Conservation (phyloP, 2,797 vertebrate species). For the Argentina silus region DNA sequence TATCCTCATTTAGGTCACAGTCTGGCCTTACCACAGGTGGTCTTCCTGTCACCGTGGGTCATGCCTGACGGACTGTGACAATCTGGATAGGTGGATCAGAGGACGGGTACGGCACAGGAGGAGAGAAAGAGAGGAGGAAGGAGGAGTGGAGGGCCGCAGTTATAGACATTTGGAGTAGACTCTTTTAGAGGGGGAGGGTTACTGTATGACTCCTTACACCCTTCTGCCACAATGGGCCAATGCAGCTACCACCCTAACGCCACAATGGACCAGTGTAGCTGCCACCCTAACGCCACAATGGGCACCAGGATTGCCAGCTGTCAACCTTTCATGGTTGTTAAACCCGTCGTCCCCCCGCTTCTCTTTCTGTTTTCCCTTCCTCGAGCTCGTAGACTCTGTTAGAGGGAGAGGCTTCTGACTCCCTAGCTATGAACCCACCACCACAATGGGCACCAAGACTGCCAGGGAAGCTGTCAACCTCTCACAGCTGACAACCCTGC, state of each 20-base stretch:
- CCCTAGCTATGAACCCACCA: conserved; percentile 46
- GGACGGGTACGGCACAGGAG: conserved; percentile 1
- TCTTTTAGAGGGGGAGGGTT: neutral
- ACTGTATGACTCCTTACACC: too few relatives aligned
- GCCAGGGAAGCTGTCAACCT: conserved; percentile 66
- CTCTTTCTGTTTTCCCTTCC: too few relatives aligned
- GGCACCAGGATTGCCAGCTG: too few relatives aligned
- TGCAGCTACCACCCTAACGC: too few relatives aligned
- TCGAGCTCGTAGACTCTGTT: too few relatives aligned
- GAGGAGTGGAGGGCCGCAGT: neutral
- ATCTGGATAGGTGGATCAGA: conserved; percentile 4
- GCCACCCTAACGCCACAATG: too few relatives aligned
- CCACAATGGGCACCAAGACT: conserved; percentile 48
- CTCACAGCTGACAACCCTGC: conserved; percentile 57
- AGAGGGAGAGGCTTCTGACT: conserved; percentile 7
- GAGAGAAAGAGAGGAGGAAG: neutral
- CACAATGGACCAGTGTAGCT: too few relatives aligned
- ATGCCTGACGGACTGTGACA: conserved; percentile 14
- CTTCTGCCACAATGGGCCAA: too few relatives aligned
- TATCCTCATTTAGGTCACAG: conserved; percentile 37
- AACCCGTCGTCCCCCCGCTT: too few relatives aligned
- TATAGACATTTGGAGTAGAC: neutral
- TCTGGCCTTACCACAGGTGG: conserved; percentile 36
- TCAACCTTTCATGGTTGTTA: too few relatives aligned
- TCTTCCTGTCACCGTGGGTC: conserved; percentile 31